These are phyloP conservation scores for Pycnonotus jocosus DNA, from an alignment of 2,113 vertebrate species.

Conservation along the genomic window DNA sequence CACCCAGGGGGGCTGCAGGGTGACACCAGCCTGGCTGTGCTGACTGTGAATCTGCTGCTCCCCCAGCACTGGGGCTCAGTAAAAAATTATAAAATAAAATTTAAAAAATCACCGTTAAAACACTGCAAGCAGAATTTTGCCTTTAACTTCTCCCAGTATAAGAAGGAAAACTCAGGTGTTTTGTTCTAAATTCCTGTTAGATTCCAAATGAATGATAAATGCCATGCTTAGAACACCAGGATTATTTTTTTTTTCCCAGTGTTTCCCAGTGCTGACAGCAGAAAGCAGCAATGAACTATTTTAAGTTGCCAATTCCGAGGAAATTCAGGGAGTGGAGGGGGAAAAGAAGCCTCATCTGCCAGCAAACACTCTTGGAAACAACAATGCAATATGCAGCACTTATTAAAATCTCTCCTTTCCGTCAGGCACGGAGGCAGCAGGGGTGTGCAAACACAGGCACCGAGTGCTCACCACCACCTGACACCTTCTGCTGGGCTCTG, in stretches of 20 bases:
- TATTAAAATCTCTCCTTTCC: constrained; percentile 37
- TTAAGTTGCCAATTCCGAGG: neutral
- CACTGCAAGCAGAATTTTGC: neutral
- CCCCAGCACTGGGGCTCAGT: neutral
- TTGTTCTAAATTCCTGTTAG: neutral
- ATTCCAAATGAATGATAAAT: neutral
- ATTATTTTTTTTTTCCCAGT: neutral
- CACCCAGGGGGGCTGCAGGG: neutral
- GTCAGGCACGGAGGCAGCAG: constrained; percentile 41
- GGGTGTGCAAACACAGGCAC: constrained; percentile 41
- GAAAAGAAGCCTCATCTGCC: neutral
- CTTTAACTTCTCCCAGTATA: fast-evolving
- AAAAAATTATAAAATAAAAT: no score
- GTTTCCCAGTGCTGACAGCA: neutral
- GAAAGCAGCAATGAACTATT: neutral
- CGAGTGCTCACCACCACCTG: neutral
- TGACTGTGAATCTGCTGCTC: neutral
- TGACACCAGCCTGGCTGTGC: neutral
- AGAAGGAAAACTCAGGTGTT: neutral
- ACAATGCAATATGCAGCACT: neutral
- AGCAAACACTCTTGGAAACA: constrained; percentile 23
- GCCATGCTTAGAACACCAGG: fast-evolving
- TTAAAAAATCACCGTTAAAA: neutral
- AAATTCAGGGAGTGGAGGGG: neutral
- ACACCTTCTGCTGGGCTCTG: constrained; percentile 10